phyloP scores from a whole-genome alignment of 2,797 vertebrate genomes.

The Ibycter americanus region DNA sequence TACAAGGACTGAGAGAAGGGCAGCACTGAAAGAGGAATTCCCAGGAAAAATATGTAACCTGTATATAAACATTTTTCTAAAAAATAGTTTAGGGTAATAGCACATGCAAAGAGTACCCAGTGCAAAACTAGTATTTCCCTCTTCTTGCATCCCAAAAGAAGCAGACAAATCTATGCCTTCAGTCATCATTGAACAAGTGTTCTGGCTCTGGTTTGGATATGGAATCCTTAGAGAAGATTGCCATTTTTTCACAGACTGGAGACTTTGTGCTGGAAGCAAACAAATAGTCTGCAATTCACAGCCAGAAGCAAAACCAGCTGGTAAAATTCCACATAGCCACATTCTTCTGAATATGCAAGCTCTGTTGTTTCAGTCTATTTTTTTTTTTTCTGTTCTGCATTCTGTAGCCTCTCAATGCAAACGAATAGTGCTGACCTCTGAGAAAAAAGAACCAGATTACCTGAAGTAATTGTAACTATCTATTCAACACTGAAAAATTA shows the following conservation, averaged over 20 bases:
- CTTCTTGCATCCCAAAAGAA: not conserved
- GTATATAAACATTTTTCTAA: not conserved
- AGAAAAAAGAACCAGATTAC: not conserved
- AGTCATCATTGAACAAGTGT: not conserved
- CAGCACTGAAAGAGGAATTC: not conserved
- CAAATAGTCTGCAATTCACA: not conserved
- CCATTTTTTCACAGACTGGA: slow-evolving; percentile 7
- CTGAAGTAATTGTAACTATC: not conserved
- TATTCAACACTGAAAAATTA: not conserved
- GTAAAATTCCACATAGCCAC: not conserved
- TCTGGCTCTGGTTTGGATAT: not conserved
- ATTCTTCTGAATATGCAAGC: not conserved
- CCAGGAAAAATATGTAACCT: not conserved
- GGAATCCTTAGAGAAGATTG: not conserved
- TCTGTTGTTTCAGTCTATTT: not conserved
- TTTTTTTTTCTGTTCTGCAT: not conserved
- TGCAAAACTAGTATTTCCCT: not conserved
- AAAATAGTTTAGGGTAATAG: not conserved
- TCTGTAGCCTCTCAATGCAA: not conserved
- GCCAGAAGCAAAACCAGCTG: not conserved
- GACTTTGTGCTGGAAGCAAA: not conserved
- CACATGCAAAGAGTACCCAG: not conserved
- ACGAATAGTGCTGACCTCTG: not conserved
- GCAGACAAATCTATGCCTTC: not conserved
- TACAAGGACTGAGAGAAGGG: not conserved